Base-by-base conservation (phyloP, 2,113 vertebrate species). In the Coreoperca whiteheadi region DNA sequence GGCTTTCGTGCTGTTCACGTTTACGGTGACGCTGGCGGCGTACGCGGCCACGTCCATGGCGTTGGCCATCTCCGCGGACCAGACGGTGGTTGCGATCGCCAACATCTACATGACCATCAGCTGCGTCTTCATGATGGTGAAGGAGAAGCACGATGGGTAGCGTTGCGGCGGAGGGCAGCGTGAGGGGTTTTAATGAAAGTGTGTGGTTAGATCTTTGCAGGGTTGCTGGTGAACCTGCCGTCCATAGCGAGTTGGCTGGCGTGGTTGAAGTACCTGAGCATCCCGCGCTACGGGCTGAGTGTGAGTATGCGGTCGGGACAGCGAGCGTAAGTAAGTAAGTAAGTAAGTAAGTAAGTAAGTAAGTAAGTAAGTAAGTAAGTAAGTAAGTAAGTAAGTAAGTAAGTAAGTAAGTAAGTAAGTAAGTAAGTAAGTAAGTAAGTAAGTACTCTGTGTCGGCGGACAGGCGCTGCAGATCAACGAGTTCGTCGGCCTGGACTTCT, bases 101-200 rank as follows among this genome's bases (percentile, higher is more conserved):
- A 98, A 97, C 85, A 96, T 99, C 41, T 95, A 96, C 88, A 93
- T 96, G 94, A 98, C 96, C n/a, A 96, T 99, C 70, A 0, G 72
- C 4, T 98, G 96, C 68, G 96, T 99, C 65, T 98, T 99, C 85
- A 99, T 99, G 98, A 98, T 97, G 95, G 98, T 99, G 80, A 96
- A 90, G 39, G n/a, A n/a, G n/a, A n/a, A n/a, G n/a, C n/a, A n/a
- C n/a, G n/a, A n/a, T n/a, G n/a, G n/a, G n/a, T n/a, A n/a, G n/a
- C n/a, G n/a, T n/a, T n/a, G n/a, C n/a, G n/a, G n/a, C n/a, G n/a
- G n/a, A n/a, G n/a, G n/a, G n/a, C n/a, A n/a, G n/a, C n/a, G n/a
- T n/a, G n/a, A n/a, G n/a, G n/a, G n/a, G n/a, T n/a, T n/a, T n/a
- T n/a, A n/a, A n/a, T n/a, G n/a, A n/a, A n/a, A n/a, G n/a, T n/a